These are phyloP conservation scores for Mionectes olivaceus DNA, from an alignment of 2,797 vertebrate species.

Conservation along the genomic window DNA sequence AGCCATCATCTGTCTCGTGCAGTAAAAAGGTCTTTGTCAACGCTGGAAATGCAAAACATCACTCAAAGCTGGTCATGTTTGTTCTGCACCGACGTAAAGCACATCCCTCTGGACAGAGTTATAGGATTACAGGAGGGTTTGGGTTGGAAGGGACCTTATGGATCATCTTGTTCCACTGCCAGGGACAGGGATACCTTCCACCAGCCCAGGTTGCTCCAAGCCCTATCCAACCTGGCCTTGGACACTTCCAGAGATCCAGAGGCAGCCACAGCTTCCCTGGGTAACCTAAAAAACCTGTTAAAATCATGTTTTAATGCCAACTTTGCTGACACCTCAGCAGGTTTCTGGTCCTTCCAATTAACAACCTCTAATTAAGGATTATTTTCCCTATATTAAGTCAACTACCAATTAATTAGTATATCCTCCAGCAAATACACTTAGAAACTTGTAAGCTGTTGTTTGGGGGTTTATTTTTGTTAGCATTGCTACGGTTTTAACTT, in stretches of 20 bases:
- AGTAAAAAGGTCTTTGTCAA: not conserved
- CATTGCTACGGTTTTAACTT: not conserved
- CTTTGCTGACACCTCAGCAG: not conserved
- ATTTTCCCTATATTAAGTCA: not conserved
- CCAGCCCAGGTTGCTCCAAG: not conserved
- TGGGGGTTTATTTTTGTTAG: not conserved
- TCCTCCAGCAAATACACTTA: not conserved
- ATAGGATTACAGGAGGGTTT: not conserved
- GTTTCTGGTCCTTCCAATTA: not conserved
- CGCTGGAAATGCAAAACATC: not conserved
- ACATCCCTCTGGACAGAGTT: rapidly evolving
- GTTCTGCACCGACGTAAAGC: not conserved
- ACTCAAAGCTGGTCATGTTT: not conserved
- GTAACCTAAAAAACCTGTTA: not conserved
- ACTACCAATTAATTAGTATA: not conserved
- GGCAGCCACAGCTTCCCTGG: not conserved
- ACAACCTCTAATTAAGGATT: not conserved
- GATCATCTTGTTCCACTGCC: not conserved
- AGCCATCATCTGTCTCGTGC: rapidly evolving
- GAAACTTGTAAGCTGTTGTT: not conserved
- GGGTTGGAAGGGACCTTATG: not conserved
- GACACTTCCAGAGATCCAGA: not conserved
- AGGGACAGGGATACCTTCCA: not conserved
- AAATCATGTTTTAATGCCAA: not conserved
- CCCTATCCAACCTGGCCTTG: rapidly evolving